Base-by-base conservation (phyloP, 2,888 invertebrate species). In the Blastobasis lacticolella region DNA sequence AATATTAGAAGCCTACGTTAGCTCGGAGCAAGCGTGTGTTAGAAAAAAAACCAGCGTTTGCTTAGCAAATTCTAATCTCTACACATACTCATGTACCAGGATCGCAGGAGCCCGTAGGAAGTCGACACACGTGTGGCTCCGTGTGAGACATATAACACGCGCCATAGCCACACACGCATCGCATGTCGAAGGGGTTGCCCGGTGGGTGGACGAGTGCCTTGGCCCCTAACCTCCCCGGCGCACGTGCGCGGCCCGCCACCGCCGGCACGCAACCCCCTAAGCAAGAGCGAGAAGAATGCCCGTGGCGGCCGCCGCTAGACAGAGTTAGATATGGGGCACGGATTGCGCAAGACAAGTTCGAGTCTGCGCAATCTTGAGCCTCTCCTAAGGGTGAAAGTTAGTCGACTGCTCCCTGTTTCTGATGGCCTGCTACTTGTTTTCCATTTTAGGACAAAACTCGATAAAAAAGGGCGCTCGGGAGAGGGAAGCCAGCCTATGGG, bases 391-490 rank as follows among this genome's bases (percentile, higher is more conserved):
- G 87, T 86, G 76, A 78, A 71, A 70, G 71, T 72, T 66, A 63
- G 63, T 61, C 62, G 60, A 78, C 80, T 78, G 60, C 75, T 75
- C 49, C 54, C 48, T 51, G 57, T 53, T 56, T 75, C 80, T 87
- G 81, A 46, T 56, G 62, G 60, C 88, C 87, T 86, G 80, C 86
- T 88, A 84, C 67, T 78, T 85, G 88, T 86, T 88, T 88, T 87
- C 86, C 88, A 88, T 87, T 88, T 88, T 88, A 87, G 88, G 88
- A 87, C 88, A 87, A 88, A 88, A 88, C 84, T 85, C 73, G 73
- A 81, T 83, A 87, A 88, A 88, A 87, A 88, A 87, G 86, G 88
- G 87, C 86, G 70, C 57, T 67, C 62, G 58, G 67, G 70, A 64
- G 64, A 63, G 68, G 66, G 60, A 59, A n/a, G n/a, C n/a, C n/a